A percentile compares a stretch with the other conserved stretches of the same genome.
phyloP scores from a whole-genome alignment of 2,888 invertebrate genomes.

The Trissonchulus latispiculum region DNA sequence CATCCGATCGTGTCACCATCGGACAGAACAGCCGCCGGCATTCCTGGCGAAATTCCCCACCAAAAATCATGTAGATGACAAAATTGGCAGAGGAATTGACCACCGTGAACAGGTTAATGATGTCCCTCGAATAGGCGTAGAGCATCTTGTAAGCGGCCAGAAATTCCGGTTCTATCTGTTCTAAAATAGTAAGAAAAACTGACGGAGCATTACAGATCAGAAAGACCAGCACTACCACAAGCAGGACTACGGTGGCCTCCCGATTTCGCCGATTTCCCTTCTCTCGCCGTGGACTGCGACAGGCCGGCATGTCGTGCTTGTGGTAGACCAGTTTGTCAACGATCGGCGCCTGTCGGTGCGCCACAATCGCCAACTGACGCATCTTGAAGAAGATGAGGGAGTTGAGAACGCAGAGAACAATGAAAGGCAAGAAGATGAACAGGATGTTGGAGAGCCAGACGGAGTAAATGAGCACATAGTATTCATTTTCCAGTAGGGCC shows the following conservation, averaged over 20 bases:
- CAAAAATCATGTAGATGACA: conserved; percentile 10
- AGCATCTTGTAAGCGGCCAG: background rate
- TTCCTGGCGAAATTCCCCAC: conserved; percentile 11
- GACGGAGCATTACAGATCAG: conserved; percentile 40
- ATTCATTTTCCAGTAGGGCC: background rate
- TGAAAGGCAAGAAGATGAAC: conserved; percentile 84
- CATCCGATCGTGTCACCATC: background rate
- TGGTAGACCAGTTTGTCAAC: background rate
- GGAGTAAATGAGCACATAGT: conserved; percentile 63
- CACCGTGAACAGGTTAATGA: conserved; percentile 11
- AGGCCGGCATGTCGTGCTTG: background rate
- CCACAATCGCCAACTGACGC: background rate
- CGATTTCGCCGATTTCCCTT: conserved; percentile 18
- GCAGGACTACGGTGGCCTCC: conserved; percentile 36
- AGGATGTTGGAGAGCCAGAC: conserved; percentile 87
- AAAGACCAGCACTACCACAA: conserved; percentile 38
- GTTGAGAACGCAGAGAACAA: conserved; percentile 75
- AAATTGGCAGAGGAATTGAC: background rate
- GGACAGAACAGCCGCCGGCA: background rate
- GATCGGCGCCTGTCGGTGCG: background rate
- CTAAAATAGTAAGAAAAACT: conserved; percentile 36
- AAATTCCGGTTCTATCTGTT: conserved; percentile 27
- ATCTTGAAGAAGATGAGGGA: conserved; percentile 57
- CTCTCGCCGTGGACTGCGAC: background rate
- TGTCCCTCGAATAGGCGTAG: background rate